Evolutionary conservation across 2,113 vertebrate genomes (phyloP).

Genomic region (Antigone vipio): DNA sequence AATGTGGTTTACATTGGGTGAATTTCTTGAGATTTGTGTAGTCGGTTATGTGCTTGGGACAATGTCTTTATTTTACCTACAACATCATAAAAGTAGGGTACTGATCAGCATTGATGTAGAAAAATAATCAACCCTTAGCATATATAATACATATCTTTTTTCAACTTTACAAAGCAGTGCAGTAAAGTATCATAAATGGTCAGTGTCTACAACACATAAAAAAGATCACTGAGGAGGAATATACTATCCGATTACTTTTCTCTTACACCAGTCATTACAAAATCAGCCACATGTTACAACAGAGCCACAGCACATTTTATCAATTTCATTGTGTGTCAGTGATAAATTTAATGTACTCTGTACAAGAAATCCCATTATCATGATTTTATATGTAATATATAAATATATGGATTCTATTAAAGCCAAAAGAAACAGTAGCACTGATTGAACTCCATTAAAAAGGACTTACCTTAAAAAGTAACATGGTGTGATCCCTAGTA

Average conservation of each 20-base stretch:
- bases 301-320: neutral
- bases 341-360: slow-evolving; percentile 3
- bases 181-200: neutral
- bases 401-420: slow-evolving; percentile 10
- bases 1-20: neutral
- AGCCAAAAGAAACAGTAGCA: neutral
- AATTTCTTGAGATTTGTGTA: neutral
- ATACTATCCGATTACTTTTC: neutral
- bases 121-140: neutral
- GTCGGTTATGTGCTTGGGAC: neutral
- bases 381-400: neutral
- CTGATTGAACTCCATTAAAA: neutral
- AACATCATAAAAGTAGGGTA: neutral
- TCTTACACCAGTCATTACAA: neutral
- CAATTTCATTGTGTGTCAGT: neutral
- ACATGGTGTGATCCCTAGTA: neutral
- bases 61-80: neutral
- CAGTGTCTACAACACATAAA: neutral
- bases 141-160: neutral
- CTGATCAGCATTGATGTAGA: accelerated
- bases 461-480: neutral
- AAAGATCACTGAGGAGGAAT: neutral
- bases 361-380: neutral
- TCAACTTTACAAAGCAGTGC: neutral
- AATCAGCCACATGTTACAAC: neutral